A percentile compares a stretch with the other conserved stretches of the same genome.
phyloP scores from a whole-genome alignment of 2,888 invertebrate species.

The Tipula helvola region DNA sequence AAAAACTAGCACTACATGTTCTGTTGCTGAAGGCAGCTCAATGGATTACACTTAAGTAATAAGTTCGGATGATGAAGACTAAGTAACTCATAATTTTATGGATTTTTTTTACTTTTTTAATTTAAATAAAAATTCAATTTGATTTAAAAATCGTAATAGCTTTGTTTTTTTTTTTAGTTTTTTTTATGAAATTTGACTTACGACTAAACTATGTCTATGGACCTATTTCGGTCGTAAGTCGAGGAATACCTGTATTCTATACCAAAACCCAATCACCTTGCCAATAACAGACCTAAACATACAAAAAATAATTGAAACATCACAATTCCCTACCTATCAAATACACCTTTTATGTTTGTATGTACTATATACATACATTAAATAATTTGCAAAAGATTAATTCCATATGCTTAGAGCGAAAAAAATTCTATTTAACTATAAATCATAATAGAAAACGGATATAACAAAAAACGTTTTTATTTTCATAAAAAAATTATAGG shows the following conservation, averaged over 20 bases:
- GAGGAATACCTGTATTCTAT: too few species aligned
- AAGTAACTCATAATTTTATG: neutral
- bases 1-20: too few species aligned
- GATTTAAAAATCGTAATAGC: too few species aligned
- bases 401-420: neutral
- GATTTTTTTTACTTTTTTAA: neutral
- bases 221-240: too few species aligned
- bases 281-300: neutral
- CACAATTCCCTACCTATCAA: neutral
- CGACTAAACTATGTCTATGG: too few species aligned
- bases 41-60: neutral
- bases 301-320: neutral
- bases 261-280: neutral
- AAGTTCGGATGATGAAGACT: neutral
- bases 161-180: too few species aligned
- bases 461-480: neutral
- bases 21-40: neutral
- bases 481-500: neutral
- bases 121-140: neutral
- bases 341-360: neutral
- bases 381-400: neutral
- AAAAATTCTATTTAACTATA: neutral
- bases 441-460: slow-evolving; percentile 4
- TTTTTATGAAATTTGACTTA: too few species aligned
- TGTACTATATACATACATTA: neutral